Percentiles rank a stretch among this genome's conserved stretches.
Conservation (phyloP, 2,113 vertebrate genomes). For the Tauraco erythrolophus region DNA sequence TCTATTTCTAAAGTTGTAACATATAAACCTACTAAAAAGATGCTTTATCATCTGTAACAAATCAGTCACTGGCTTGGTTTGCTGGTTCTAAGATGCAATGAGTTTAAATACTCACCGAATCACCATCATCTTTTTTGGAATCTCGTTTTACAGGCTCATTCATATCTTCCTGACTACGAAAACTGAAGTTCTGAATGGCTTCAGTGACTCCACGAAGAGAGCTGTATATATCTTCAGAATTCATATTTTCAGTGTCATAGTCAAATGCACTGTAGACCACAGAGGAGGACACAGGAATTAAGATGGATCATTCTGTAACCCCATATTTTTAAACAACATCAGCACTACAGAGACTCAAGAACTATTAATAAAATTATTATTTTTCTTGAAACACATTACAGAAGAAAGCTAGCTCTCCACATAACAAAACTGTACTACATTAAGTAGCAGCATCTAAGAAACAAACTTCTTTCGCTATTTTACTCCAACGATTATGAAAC, state of each 20-base stretch:
- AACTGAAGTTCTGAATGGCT: conserved; percentile 97
- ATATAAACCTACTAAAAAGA: not conserved
- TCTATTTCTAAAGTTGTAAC: not conserved
- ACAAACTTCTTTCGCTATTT: not conserved
- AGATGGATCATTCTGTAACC: not conserved
- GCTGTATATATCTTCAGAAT: conserved; percentile 98
- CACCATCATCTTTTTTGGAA: conserved; percentile 80
- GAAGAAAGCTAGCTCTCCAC: not conserved
- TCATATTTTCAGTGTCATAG: conserved; percentile 98
- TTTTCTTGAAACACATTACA: not conserved
- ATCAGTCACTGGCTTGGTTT: not conserved
- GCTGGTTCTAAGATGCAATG: not conserved
- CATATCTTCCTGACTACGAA: conserved; percentile 97
- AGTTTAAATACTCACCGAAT: conserved; percentile 77
- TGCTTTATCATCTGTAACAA: not conserved
- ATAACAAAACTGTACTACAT: accelerated
- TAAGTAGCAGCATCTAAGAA: not conserved
- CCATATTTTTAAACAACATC: not conserved
- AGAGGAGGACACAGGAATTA: not conserved
- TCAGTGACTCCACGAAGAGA: conserved; percentile 95
- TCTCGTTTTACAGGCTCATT: conserved; percentile 88
- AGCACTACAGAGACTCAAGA: not conserved
- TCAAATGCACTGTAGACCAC: conserved; percentile 87
- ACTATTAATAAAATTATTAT: not conserved
- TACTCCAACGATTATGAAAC: not conserved